Base-by-base conservation (phyloP, 1,140 invertebrate species). In the Pachyrhynchus sulphureomaculatus region DNA sequence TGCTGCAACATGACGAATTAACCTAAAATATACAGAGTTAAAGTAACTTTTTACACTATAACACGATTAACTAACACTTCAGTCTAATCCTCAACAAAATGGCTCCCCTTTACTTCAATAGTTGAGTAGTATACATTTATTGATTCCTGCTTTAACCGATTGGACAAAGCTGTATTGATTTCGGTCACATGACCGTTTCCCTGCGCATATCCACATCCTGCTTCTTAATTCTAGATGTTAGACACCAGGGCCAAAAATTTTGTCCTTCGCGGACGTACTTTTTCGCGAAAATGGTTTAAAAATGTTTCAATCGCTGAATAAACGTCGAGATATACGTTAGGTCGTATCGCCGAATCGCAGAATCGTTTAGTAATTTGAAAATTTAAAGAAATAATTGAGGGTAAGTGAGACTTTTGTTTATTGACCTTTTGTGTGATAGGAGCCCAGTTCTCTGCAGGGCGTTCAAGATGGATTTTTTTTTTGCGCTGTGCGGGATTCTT, bases 91-190 rank as follows among this genome's bases (percentile, higher is more conserved):
- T n/a, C n/a, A n/a, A n/a, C n/a, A n/a, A n/a, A n/a, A n/a, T n/a
- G n/a, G 17, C 18, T 23, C 12, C 18, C 18, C 32, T 10, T 12
- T 12, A 52, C 32, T 52, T 52, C 49, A 52, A 37, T 20, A 10
- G n/a, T 12, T 17, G 17, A 23, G 17, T 33, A 52, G 32, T 17
- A 15, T 52, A 52, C 18, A 20, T 37, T 52, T 39, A 52, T 52
- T 52, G 49, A 52, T 52, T 37, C 10, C 21, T 26, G 36, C 20
- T 6, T 20, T 0, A 52, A 39, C 34, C 18, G 32, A 52, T 52
- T 52, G 49, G 49, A 18, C 21, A 52, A 24, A 33, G 34, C 13
- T n/a, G 49, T 52, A 52, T 52, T 52, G 49, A 52, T 52, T 52
- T 10, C 49, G 4, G 34, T 36, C 49, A 52, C 33, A 21, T 52